Evolutionary conservation across 2,797 vertebrate genomes (phyloP), one percentile per base, ranked within the genome.

Genomic region (Anguilla anguilla): DNA sequence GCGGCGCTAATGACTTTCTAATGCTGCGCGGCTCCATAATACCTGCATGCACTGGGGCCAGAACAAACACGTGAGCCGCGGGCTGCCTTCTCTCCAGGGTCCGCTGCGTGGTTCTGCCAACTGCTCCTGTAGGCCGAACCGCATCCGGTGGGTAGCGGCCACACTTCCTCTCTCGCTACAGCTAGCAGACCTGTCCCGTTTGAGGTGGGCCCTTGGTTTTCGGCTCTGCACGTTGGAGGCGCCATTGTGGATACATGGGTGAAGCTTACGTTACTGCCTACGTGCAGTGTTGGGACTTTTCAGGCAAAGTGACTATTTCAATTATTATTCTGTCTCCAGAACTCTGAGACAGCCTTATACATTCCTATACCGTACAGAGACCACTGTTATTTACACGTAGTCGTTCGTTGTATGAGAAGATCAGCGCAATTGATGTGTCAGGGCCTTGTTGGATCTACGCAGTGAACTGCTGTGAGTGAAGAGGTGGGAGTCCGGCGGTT

Each of bases 1-100:
- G 91, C 91, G 84, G 84, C 85, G 57, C 85, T 92, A 93, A 94
- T 92, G 89, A 91, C 92, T 92, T 93, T 92, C 91, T 93, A 92
- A 94, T 94, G 89, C 91, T 88, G 11, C 46, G 72, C 86, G 89
- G 87, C 43, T 86, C 89, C 35, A 31, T 86, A 43, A 43, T 84
- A 83, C 81, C 64, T 74, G 64, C 49, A 35, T n/a, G 77, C 7
- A 46, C 74, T 49, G 15, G 88, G 31, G 64, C 35, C 9, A 6
- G 85, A 72, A 57, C 64, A 46, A 51, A 39, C 49, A 55, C n/a
- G 31, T 43, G 57, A 69, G 39, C 55, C 31, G 28, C 7, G 22
- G 49, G 77, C 61, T 31, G 7, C 43, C 15, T 15, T 51, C 35
- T 83, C 49, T 25, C 43, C 86, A 39, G 25, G 19, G 22, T 31